Percentiles rank a stretch among this genome's conserved stretches.
phyloP scores from a whole-genome alignment of 2,113 vertebrate species.

The Aspidoscelis tigris region DNA sequence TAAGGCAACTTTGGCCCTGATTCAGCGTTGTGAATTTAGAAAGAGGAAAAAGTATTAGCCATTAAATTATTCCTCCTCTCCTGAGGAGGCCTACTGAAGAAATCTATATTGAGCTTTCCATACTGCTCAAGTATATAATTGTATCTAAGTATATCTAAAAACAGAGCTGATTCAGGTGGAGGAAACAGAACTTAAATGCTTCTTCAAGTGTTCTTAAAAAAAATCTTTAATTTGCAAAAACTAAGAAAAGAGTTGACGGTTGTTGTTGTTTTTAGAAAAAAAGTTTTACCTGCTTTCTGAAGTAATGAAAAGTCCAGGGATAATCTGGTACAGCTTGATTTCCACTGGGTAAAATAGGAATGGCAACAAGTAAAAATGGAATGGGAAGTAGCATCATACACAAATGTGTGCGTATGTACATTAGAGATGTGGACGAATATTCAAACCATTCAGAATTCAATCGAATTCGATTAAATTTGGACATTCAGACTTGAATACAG shows the following conservation, averaged over 20 bases:
- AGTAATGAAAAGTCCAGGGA: background rate
- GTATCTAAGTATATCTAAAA: too few species aligned
- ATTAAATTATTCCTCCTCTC: background rate
- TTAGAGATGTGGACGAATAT: too few species aligned
- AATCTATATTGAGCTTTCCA: background rate
- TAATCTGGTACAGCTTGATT: background rate
- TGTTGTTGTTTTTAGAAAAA: background rate
- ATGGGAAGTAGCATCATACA: too few species aligned
- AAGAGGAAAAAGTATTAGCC: background rate
- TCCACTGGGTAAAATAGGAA: background rate
- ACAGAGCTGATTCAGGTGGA: background rate
- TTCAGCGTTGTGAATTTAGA: background rate
- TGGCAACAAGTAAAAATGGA: background rate
- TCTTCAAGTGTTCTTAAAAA: background rate
- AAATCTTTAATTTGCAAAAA: too few species aligned
- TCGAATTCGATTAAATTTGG: too few species aligned
- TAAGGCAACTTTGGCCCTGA: background rate
- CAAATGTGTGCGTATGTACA: too few species aligned
- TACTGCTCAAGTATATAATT: background rate
- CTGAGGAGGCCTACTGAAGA: background rate
- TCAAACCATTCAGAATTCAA: too few species aligned
- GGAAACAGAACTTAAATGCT: background rate
- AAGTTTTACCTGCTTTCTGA: background rate
- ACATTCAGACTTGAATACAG: too few species aligned
- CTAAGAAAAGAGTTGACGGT: too few species aligned